Base-by-base conservation (phyloP, 2,797 vertebrate species). In the Sebastes matsubarae region DNA sequence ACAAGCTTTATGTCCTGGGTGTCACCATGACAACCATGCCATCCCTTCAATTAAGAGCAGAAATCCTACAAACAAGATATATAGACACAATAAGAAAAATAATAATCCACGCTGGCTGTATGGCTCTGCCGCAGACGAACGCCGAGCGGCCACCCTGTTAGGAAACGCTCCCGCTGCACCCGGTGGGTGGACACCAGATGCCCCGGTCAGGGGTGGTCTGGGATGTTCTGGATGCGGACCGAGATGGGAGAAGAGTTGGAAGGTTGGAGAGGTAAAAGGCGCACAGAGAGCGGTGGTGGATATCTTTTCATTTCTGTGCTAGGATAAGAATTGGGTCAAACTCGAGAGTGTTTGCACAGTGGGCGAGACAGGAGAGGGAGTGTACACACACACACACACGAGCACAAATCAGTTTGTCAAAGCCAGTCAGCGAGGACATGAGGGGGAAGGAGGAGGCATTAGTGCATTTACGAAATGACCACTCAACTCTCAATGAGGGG, bases 21-120 rank as follows among this genome's bases (percentile, higher is more conserved):
- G 89, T 96, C 93, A 94, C 95, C 93, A 96, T 95, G 94, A 94
- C 93, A 95, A 96, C 93, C 86, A 52, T 72, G 71, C 87, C 69
- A 75, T 93, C 91, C 89, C 78, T 93, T 95, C 88, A 94, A 94
- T 95, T 94, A 93, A 73, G 87, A 87, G 85, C 83, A 92, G 73
- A 94, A 88, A 91, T 87, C 83, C 80, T 71, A 89, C 86, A 88
- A 94, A 91, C 77, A 90, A 73, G 79, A 90, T 87, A 20, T 52
- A 82, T n/a, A 80, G 82, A 72, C 71, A 61, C 78, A 83, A 88
- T 87, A 87, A 78, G 73, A 89, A 88, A 92, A 92, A 89, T 80
- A 84, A 89, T 86, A 81, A 91, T 82, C 89, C 66, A 80, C 36
- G 77, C 58, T 71, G 65, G 70, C 84, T 80, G 38, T 14, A 42